Conservation (phyloP, 1,140 invertebrate species). For the Pomacea maculata region DNA sequence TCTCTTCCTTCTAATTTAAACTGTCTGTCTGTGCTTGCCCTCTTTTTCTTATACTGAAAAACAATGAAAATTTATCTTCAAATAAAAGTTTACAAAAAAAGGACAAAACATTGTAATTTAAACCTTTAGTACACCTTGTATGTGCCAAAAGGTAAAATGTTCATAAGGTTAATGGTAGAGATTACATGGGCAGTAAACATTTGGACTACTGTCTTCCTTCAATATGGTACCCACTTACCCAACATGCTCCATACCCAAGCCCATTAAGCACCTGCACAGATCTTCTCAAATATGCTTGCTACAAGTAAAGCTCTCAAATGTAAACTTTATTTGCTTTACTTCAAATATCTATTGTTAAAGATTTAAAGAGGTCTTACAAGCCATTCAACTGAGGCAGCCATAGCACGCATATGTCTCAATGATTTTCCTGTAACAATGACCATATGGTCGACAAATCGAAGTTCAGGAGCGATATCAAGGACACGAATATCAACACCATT, state of each 20-base stretch:
- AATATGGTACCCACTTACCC: too few species aligned
- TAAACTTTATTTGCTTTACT: neutral
- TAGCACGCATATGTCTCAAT: conserved; percentile 77
- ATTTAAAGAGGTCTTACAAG: conserved; percentile 65
- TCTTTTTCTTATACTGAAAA: conserved; percentile 65
- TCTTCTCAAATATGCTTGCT: too few species aligned
- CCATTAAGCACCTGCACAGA: too few species aligned
- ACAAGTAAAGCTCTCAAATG: neutral
- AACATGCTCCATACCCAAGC: too few species aligned
- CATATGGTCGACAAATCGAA: conserved; percentile 84
- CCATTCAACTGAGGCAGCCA: conserved; percentile 80
- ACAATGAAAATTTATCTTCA: too few species aligned
- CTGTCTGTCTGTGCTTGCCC: conserved; percentile 71
- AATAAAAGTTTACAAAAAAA: too few species aligned
- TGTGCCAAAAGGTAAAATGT: too few species aligned
- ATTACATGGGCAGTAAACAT: too few species aligned
- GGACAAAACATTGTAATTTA: too few species aligned
- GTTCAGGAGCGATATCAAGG: conserved; percentile 76
- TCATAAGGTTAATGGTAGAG: too few species aligned
- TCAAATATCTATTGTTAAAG: neutral
- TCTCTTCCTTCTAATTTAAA: conserved; percentile 81
- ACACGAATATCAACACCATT: conserved; percentile 85
- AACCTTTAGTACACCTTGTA: too few species aligned
- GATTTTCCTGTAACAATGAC: conserved; percentile 81
- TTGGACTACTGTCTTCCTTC: too few species aligned